Conservation (phyloP, 2,797 vertebrate genomes). For the Ctenosaura bakeri region DNA sequence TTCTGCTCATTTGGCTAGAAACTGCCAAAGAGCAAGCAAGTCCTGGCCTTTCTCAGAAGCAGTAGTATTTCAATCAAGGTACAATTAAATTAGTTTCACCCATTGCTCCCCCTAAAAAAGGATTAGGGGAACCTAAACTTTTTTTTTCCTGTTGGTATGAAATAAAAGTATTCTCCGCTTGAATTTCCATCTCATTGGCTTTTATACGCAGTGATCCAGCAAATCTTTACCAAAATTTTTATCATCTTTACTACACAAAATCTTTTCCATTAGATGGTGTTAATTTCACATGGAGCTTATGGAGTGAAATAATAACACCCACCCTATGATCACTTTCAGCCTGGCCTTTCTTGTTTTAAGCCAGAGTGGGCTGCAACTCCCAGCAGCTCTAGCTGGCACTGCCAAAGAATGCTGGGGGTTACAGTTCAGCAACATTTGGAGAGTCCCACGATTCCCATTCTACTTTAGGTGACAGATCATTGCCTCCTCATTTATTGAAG, state of each 20-base stretch:
- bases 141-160: not conserved
- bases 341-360: not conserved
- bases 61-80: not conserved
- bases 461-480: not conserved
- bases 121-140: not conserved
- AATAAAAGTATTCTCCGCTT: not conserved
- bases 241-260: not conserved
- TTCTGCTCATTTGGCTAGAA: not conserved
- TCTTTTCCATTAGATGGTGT: not conserved
- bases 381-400: too few species aligned
- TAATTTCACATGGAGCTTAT: not conserved
- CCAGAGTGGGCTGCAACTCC: too few species aligned
- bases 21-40: not conserved
- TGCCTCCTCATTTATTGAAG: not conserved
- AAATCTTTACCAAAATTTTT: not conserved
- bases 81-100: not conserved
- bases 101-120: not conserved
- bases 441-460: not conserved
- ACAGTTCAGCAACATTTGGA: not conserved
- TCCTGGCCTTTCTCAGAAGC: not conserved
- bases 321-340: too few species aligned
- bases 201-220: not conserved
- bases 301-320: not conserved
- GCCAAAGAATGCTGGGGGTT: not conserved
- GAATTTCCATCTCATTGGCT: not conserved